Percentiles rank a stretch among this genome's conserved stretches.
Conservation (phyloP, 2,113 vertebrate species). For the Thinocorus orbignyianus region DNA sequence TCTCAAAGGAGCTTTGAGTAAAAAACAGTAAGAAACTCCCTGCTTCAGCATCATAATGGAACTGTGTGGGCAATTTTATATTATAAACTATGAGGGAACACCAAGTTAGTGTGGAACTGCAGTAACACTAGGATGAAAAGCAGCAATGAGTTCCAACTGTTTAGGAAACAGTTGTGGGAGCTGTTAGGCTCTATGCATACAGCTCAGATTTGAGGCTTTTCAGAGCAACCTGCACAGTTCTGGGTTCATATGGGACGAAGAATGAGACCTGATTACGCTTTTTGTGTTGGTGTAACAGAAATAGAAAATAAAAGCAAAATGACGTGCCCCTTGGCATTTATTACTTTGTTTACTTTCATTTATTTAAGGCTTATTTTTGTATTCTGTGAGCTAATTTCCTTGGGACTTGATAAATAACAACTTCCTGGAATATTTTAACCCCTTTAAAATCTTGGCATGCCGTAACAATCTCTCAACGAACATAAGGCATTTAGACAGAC, state of each 20-base stretch:
- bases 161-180: neutral
- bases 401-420: slow-evolving; percentile 43
- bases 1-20: neutral
- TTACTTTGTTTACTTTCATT: slow-evolving; percentile 12
- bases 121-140: neutral
- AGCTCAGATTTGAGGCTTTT: neutral
- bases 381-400: slow-evolving; percentile 22
- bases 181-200: neutral
- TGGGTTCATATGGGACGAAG: neutral
- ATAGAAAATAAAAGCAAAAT: slow-evolving; percentile 40
- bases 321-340: neutral
- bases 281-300: neutral
- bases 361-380: slow-evolving; percentile 11
- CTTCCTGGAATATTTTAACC: slow-evolving; percentile 35
- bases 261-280: neutral
- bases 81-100: neutral
- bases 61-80: neutral
- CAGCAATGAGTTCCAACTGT: neutral
- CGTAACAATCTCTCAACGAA: neutral
- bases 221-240: neutral
- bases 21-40: neutral
- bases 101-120: neutral
- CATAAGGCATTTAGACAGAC: neutral
- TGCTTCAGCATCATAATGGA: neutral
- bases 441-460: slow-evolving; percentile 5